Conservation (phyloP, 2,888 invertebrate species). For the Formica aserva region DNA sequence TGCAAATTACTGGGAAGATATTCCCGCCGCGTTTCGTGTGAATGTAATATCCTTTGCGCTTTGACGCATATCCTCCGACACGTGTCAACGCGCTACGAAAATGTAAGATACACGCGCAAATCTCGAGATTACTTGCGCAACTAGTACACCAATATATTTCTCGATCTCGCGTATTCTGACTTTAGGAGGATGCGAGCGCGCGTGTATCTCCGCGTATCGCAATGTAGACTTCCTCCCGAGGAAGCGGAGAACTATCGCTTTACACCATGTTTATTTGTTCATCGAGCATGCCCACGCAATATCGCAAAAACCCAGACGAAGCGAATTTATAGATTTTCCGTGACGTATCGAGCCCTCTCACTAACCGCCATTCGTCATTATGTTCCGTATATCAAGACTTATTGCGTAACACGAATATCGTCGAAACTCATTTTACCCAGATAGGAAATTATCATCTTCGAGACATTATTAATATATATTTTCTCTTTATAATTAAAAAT, state of each 20-base stretch:
- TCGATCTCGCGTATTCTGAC: slow-evolving; percentile 30
- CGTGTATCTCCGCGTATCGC: neutral
- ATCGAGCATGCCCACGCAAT: slow-evolving; percentile 1
- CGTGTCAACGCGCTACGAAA: slow-evolving; percentile 32
- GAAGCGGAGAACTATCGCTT: neutral
- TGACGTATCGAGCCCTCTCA: neutral
- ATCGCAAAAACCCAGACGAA: neutral
- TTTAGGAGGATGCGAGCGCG: neutral
- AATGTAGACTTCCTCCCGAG: slow-evolving; percentile 10
- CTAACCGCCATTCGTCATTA: neutral
- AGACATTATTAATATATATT: neutral
- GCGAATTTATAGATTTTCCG: neutral
- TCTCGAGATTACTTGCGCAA: slow-evolving; percentile 42
- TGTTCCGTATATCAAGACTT: neutral
- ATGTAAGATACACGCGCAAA: slow-evolving; percentile 15
- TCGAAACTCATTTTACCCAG: neutral
- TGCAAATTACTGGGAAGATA: slow-evolving; percentile 22
- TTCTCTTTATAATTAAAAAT: neutral
- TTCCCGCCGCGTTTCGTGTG: slow-evolving; percentile 3
- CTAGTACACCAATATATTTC: slow-evolving; percentile 1
- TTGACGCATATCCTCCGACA: slow-evolving; percentile 27
- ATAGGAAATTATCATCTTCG: neutral
- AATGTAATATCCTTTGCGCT: slow-evolving; percentile 43
- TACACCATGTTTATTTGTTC: slow-evolving; percentile 19
- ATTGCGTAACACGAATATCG: neutral